Base-by-base conservation (phyloP, 2,797 vertebrate genomes). In the Picus viridis region DNA sequence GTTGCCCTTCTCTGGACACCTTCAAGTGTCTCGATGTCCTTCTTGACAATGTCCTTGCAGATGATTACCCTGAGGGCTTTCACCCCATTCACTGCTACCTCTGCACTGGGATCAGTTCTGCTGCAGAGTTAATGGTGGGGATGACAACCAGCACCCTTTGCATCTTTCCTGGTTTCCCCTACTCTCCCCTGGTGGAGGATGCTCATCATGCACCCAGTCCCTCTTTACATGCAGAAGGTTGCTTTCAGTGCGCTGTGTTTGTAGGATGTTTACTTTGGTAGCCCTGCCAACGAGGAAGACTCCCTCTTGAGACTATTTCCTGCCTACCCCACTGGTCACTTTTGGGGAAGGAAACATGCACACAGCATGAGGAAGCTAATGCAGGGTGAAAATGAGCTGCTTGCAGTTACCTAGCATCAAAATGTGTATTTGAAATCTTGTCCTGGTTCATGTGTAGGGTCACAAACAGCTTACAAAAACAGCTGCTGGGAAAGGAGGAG, bases 251-350 rank as follows among this genome's bases (percentile, higher is more conserved):
- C 32, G 41, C 32, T 78, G 72, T 2, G 18, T 47, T 45, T 64
- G 36, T 53, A 14, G 8, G 12, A 61, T 9, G 43, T 49, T 41
- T 59, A n/a, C 54, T 70, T 49, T 47, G 43, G 26, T n/a, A 83
- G 47, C 26, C 18, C 36, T 78, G 36, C 30, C 76, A 69, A 19
- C 27, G 47, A 65, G 12, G n/a, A 77, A 57, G 24, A 63, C 34
- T 22, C 51, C 54, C 67, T 81, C 15, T 32, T 29, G 29, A 84
- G 22, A 87, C 15, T 54, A 22, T 12, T 29, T 91, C 56, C 57
- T 43, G 53, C 70, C 1, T 0, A 17, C 32, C 59, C 16, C 59
- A 7, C 34, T 0, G 0, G 14, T 82, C 78, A 41, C 54, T 54
- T 9, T 32, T 7, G 19, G 11, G 62, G 16, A 76, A 82, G 88